phyloP scores from a whole-genome alignment of 2,797 vertebrate genomes.

The Heliangelus exortis region DNA sequence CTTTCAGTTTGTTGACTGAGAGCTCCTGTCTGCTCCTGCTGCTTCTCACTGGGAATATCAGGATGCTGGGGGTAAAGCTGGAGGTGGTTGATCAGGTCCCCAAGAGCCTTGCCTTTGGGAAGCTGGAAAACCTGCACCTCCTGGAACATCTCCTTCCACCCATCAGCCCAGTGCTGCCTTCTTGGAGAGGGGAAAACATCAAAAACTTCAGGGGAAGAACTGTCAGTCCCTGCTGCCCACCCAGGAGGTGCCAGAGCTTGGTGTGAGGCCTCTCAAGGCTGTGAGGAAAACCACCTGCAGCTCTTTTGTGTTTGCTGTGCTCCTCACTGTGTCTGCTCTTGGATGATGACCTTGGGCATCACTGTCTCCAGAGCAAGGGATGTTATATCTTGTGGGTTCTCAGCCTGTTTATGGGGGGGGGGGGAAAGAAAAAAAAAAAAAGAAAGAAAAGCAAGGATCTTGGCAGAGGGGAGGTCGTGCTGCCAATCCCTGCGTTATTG shows the following conservation, averaged over 20 bases:
- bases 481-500: neutral
- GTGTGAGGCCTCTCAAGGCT: no score
- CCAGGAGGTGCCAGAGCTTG: neutral
- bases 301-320: neutral
- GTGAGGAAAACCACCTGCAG: neutral
- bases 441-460: neutral
- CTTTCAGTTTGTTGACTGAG: neutral
- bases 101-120: neutral
- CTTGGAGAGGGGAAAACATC: fast-evolving
- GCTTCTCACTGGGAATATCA: neutral
- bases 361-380: neutral
- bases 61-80: neutral
- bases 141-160: neutral
- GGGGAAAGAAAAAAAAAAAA: neutral
- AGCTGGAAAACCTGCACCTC: neutral
- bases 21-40: neutral
- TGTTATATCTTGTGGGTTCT: neutral
- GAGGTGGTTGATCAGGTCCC: fast-evolving
- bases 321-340: neutral
- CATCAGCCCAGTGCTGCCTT: neutral
- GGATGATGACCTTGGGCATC: fast-evolving
- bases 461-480: neutral
- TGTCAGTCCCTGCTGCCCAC: neutral
- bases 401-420: neutral
- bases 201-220: fast-evolving